These are phyloP conservation scores for Actinernus sp. DNA, from an alignment of 92 coral and sea anemone species.

Conservation along the genomic window DNA sequence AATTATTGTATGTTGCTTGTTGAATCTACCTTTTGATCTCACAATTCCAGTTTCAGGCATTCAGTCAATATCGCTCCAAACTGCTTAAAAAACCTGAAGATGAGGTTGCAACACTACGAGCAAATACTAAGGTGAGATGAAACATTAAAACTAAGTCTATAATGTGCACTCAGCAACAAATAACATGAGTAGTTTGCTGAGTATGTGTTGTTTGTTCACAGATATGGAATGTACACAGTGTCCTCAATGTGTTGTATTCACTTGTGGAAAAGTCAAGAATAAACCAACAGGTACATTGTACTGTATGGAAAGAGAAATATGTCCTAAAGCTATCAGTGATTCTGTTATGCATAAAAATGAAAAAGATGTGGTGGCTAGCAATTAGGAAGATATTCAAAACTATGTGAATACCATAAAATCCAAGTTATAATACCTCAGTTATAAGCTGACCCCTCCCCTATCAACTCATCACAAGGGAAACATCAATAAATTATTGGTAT, in stretches of 20 bases:
- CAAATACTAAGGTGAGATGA: constrained; percentile 84
- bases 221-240: constrained; percentile 99
- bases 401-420: no score
- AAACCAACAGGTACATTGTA: constrained; percentile 76
- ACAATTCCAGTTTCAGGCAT: constrained; percentile 83
- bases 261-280: constrained; percentile 95
- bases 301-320: not conserved
- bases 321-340: not conserved
- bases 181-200: no score
- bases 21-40: not conserved
- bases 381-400: no score
- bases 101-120: constrained; percentile 77
- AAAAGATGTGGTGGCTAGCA: no score
- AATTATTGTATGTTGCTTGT: not conserved
- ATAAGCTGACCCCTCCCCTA: no score
- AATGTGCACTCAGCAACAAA: no score
- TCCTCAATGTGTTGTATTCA: constrained; percentile 95
- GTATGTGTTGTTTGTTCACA: constrained; percentile 37
- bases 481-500: no score
- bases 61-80: constrained; percentile 93
- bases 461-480: no score
- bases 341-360: no score
- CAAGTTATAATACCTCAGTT: no score
- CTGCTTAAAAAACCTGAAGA: constrained; percentile 83
- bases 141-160: not conserved